A percentile compares a stretch with the other conserved stretches of the same genome.
These are phyloP conservation scores for Octonoba sinensis DNA, from an alignment of 2,888 invertebrate species.

Conservation along the genomic window DNA sequence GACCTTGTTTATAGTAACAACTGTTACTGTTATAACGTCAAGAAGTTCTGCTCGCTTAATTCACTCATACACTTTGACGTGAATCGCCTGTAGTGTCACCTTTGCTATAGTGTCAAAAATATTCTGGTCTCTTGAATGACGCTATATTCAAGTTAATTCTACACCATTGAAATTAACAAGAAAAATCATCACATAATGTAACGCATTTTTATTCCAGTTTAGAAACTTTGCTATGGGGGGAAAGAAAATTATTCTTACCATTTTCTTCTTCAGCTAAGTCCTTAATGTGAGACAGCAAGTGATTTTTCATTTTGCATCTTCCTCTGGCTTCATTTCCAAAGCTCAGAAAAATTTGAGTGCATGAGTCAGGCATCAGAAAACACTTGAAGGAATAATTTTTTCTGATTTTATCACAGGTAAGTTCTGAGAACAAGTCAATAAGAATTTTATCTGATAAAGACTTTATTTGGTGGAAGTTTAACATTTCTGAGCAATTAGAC, in stretches of 20 bases:
- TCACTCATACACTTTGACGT: no score
- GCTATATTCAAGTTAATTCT: no score
- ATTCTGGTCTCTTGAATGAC: no score
- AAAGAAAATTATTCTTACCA: conserved; percentile 27
- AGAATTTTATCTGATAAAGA: conserved; percentile 68
- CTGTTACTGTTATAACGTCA: no score
- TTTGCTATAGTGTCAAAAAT: no score
- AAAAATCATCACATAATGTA: no score
- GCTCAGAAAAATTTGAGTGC: conserved; percentile 73
- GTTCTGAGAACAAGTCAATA: conserved; percentile 74
- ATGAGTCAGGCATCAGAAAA: conserved; percentile 73
- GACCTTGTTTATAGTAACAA: no score
- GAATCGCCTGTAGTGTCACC: no score
- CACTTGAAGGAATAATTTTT: conserved; percentile 75
- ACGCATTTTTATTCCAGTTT: no score
- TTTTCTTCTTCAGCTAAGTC: conserved; percentile 24
- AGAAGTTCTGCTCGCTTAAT: no score
- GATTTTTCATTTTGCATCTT: conserved; percentile 73
- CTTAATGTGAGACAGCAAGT: conserved; percentile 72
- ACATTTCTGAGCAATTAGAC: conserved; percentile 23
- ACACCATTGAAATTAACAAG: no score
- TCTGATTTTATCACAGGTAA: conserved; percentile 74
- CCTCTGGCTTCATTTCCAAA: conserved; percentile 76
- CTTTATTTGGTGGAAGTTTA: conserved; percentile 59
- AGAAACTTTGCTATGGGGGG: no score